phyloP scores from a whole-genome alignment of 2,797 vertebrate species.

The Peromyscus aztecus region DNA sequence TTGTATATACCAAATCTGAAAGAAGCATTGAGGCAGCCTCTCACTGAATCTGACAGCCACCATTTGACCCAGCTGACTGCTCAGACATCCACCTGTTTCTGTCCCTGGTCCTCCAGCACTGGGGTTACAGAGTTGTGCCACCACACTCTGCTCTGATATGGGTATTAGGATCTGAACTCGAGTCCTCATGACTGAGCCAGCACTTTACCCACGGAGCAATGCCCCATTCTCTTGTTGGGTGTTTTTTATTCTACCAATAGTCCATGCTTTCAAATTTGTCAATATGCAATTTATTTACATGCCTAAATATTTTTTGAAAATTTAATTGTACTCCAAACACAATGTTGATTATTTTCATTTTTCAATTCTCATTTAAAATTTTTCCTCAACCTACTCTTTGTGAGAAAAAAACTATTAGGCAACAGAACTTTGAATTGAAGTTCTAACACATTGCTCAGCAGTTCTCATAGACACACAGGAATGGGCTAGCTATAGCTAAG shows the following conservation, averaged over 20 bases:
- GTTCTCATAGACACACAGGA: constrained; percentile 26
- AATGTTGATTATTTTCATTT: constrained; percentile 15
- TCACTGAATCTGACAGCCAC: not conserved
- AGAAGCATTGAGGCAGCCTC: not conserved
- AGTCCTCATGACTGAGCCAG: not conserved
- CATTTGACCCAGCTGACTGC: not conserved
- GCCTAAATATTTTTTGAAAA: constrained; percentile 24
- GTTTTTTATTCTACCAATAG: not conserved
- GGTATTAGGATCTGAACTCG: not conserved
- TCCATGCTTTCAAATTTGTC: not conserved
- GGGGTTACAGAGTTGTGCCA: not conserved
- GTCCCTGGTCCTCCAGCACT: not conserved
- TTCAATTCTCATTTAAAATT: constrained; percentile 18
- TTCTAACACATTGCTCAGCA: constrained; percentile 37
- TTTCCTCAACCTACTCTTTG: constrained; percentile 1
- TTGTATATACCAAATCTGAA: not conserved
- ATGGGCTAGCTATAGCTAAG: constrained; percentile 37
- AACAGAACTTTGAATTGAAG: constrained; percentile 51
- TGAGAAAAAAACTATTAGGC: constrained; percentile 36
- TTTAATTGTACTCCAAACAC: constrained; percentile 10
- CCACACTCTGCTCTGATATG: not conserved
- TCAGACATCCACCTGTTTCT: not conserved
- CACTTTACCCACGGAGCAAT: not conserved
- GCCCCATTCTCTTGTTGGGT: not conserved
- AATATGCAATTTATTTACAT: not conserved